phyloP scores from a whole-genome alignment of 2,113 vertebrate genomes.

The Ophiodon elongatus region DNA sequence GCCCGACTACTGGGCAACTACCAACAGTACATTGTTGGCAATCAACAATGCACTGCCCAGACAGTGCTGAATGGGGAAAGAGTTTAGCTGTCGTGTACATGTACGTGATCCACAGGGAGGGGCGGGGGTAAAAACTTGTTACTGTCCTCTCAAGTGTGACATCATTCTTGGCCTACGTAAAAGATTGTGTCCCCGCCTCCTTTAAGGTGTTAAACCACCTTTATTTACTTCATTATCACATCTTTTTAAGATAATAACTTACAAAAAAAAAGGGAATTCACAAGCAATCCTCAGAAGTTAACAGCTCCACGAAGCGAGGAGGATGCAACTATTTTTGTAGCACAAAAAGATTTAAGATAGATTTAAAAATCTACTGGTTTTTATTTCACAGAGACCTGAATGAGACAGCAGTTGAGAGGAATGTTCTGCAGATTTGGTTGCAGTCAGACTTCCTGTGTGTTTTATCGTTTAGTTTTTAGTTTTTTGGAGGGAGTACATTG shows the following conservation, averaged over 20 bases:
- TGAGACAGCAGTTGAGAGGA: slow-evolving; percentile 64
- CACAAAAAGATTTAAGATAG: too few species aligned
- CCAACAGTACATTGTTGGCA: slow-evolving; percentile 96
- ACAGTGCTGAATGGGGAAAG: slow-evolving; percentile 86
- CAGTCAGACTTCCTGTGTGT: slow-evolving; percentile 38
- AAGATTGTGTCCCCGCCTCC: neutral
- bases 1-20: slow-evolving; percentile 84
- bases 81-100: slow-evolving; percentile 59
- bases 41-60: slow-evolving; percentile 94
- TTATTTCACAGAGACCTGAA: neutral
- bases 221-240: neutral
- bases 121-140: neutral
- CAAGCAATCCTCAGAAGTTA: neutral
- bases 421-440: slow-evolving; percentile 29
- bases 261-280: neutral
- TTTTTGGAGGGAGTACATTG: slow-evolving; percentile 87
- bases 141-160: slow-evolving; percentile 67
- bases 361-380: neutral
- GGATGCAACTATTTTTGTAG: neutral
- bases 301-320: neutral
- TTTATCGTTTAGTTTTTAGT: neutral
- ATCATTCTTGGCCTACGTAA: slow-evolving; percentile 25
- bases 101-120: slow-evolving; percentile 57
- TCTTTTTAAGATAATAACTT: neutral
- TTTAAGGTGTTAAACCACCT: neutral